These are phyloP conservation scores for Halichondria panicea DNA, from an alignment of 37 sponge, comb jelly and placozoan species.

Conservation along the genomic window DNA sequence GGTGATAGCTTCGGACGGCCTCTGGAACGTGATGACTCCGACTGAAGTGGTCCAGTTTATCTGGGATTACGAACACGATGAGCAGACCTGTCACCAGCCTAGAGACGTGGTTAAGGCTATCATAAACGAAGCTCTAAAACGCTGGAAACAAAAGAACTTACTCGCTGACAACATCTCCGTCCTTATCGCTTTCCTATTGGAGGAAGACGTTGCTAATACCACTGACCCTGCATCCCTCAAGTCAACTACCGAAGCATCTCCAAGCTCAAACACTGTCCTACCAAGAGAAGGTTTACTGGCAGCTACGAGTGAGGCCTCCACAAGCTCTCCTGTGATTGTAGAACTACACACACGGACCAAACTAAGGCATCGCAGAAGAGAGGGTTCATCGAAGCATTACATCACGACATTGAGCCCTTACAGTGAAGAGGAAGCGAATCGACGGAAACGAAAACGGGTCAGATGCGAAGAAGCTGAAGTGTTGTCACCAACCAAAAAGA, in stretches of 20 bases:
- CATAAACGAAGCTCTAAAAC: constrained; percentile 63
- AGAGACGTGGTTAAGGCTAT: constrained; percentile 66
- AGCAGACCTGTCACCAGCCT: constrained; percentile 6
- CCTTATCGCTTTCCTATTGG: constrained; percentile 66
- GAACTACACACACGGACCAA: too few species aligned
- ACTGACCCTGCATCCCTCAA: neutral
- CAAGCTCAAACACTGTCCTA: neutral
- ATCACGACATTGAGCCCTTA: too few species aligned
- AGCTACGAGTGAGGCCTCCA: too few species aligned
- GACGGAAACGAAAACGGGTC: too few species aligned
- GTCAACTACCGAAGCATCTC: neutral
- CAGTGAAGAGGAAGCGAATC: too few species aligned
- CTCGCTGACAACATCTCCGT: constrained; percentile 88
- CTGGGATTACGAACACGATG: constrained; percentile 38
- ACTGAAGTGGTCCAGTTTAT: constrained; percentile 74
- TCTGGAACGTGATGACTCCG: constrained; percentile 86
- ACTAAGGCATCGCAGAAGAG: too few species aligned
- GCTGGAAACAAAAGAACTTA: constrained; percentile 59
- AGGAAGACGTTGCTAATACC: constrained; percentile 6
- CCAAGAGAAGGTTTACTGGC: neutral
- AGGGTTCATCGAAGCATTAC: too few species aligned
- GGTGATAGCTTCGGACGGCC: constrained; percentile 83
- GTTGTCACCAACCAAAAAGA: too few species aligned
- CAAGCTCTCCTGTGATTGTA: too few species aligned
- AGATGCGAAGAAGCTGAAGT: too few species aligned